Percentiles rank a stretch among this genome's conserved stretches.
phyloP scores from a whole-genome alignment of 2,797 vertebrate species.

The Pygocentrus nattereri region DNA sequence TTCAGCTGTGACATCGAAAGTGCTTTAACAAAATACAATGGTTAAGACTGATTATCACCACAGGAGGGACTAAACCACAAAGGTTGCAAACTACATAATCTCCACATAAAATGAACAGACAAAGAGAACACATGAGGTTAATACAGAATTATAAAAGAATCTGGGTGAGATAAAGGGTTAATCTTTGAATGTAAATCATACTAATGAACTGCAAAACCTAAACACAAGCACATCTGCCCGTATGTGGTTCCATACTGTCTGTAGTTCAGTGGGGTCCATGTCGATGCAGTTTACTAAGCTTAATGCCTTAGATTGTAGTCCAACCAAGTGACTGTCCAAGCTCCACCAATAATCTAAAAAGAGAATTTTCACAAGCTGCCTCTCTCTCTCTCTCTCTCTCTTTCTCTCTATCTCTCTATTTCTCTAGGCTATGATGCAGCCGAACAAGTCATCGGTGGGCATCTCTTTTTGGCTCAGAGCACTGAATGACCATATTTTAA shows the following conservation, averaged over 20 bases:
- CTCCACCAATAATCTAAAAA: background rate
- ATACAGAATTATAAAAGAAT: conserved; percentile 2
- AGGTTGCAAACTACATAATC: background rate
- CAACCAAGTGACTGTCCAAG: background rate
- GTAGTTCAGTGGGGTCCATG: background rate
- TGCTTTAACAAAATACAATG: background rate
- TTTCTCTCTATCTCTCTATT: background rate
- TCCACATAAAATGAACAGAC: background rate
- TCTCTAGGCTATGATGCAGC: conserved; percentile 22
- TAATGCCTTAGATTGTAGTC: background rate
- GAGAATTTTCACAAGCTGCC: background rate
- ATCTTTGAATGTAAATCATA: background rate
- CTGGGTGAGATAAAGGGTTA: conserved; percentile 1
- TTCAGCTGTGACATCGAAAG: background rate
- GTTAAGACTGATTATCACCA: conserved; percentile 4
- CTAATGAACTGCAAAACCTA: background rate
- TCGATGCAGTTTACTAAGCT: background rate
- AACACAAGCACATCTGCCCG: background rate
- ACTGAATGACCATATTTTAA: conserved; percentile 56
- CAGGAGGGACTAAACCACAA: background rate
- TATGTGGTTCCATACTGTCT: background rate
- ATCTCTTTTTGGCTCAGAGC: conserved; percentile 47
- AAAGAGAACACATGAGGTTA: conserved; percentile 20
- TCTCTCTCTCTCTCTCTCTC: background rate
- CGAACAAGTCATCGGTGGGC: conserved; percentile 48